Base-by-base conservation (phyloP, 2,888 invertebrate species). In the Beris morrisii region DNA sequence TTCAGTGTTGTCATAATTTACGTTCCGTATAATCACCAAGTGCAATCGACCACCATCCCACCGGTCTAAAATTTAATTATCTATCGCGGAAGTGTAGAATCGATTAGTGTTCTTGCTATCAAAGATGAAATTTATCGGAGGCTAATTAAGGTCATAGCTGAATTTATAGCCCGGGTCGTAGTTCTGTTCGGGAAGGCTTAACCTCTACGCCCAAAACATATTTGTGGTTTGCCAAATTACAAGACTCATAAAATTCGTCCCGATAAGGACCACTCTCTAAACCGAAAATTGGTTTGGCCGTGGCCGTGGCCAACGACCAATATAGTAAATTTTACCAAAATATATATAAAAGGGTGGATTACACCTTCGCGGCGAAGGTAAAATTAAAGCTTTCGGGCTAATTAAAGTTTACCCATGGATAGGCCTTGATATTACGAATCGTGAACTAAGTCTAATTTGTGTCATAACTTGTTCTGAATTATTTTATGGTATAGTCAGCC, bases 71-170 rank as follows among this genome's bases (percentile, higher is more conserved):
- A 61, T 61, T 61, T 61, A 61, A 61, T 61, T 61, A 61, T 43
- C 61, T 12, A 50, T 50, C 28, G 61, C 61, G 32, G 15, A 38
- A 52, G 38, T 61, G 15, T 52, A 43, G 52, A 61, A 61, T 61
- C 52, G 61, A 61, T 61, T 52, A 61, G 38, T 30, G 15, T 38
- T 31, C 22, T 5, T 59, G 59, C 30, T 38, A 38, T 38, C 38
- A 38, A 38, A 9, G 46, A 59, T 22, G 52, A 61, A 61, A 38
- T 52, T 32, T 61, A 61, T 61, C 48, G 58, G 48, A 30, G 48
- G 46, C 61, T 61, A 61, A 61, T 61, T 61, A 61, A 61, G 61
- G 61, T 61, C 61, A 52, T 52, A 52, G 43, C 12, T 22, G 38
- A 61, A 61, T 61, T 61, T 61, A 61, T 15, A 15, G 61, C 15